Evolutionary conservation across 2,113 vertebrate species (phyloP).

Genomic region (Ginglymostoma cirratum): DNA sequence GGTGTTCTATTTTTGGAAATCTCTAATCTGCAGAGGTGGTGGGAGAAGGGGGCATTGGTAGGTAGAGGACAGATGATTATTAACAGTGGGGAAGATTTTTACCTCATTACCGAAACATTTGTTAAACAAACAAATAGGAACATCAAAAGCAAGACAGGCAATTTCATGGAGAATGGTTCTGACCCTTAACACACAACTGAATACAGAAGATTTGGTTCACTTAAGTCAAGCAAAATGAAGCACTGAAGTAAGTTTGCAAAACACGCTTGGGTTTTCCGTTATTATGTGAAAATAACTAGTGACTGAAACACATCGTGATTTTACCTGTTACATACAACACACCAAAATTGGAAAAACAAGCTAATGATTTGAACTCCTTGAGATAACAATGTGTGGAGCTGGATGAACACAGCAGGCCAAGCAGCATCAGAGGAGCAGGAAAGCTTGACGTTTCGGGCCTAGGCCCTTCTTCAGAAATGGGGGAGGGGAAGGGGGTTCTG

Average conservation of each 20-base stretch:
- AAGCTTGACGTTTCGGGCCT: too few species aligned
- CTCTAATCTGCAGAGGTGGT: background rate
- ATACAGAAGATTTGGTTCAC: background rate
- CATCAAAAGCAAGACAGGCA: background rate
- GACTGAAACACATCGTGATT: background rate
- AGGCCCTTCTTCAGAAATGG: too few species aligned
- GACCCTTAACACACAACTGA: background rate
- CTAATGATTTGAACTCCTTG: background rate
- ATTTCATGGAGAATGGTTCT: background rate
- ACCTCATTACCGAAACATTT: background rate
- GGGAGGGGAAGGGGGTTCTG: too few species aligned
- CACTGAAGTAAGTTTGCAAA: background rate
- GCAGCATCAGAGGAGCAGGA: too few species aligned
- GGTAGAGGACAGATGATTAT: background rate
- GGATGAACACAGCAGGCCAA: too few species aligned
- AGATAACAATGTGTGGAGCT: too few species aligned
- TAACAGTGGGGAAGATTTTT: background rate
- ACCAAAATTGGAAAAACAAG: background rate
- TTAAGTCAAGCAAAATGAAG: background rate
- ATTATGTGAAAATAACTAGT: background rate
- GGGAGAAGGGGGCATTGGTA: background rate
- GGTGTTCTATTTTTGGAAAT: background rate
- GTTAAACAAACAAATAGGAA: background rate
- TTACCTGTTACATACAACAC: background rate
- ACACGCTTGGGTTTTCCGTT: background rate